Evolutionary conservation across 2,113 vertebrate species (phyloP).

Genomic region (human (Homo sapiens)): DNA sequence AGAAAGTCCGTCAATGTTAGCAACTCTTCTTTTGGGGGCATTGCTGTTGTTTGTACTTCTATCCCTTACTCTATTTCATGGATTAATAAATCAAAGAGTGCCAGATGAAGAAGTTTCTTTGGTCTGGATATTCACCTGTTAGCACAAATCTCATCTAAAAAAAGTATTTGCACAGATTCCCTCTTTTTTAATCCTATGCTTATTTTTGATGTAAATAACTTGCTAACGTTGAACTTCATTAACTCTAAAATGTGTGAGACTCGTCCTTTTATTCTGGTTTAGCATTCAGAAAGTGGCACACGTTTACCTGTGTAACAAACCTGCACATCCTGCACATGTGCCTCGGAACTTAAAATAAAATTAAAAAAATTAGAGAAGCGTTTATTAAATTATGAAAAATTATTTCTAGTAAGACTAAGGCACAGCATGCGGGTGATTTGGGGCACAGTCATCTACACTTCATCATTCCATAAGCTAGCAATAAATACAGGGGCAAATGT

Average conservation of each 20-base stretch:
- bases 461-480: background rate
- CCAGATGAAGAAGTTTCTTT: slow-evolving; percentile 42
- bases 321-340: too few species aligned
- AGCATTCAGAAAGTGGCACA: slow-evolving; percentile 14
- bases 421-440: background rate
- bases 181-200: background rate
- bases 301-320: too few species aligned
- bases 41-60: background rate
- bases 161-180: background rate
- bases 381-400: slow-evolving; percentile 43
- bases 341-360: too few species aligned
- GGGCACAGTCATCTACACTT: background rate
- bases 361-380: slow-evolving; percentile 6
- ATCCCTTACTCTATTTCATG: background rate
- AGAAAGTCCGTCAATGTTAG: background rate
- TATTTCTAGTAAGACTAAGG: slow-evolving; percentile 43
- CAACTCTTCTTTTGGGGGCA: background rate
- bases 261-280: background rate
- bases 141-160: slow-evolving; percentile 48
- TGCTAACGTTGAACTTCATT: slow-evolving; percentile 48
- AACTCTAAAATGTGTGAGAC: slow-evolving; percentile 50
- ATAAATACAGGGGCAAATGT: background rate
- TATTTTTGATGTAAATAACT: slow-evolving; percentile 67
- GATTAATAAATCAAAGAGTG: slow-evolving; percentile 38
- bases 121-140: slow-evolving; percentile 52